Evolutionary conservation across 1,140 invertebrate species (phyloP), one percentile per base, ranked within the genome.

Genomic region (Episyrphus balteatus): DNA sequence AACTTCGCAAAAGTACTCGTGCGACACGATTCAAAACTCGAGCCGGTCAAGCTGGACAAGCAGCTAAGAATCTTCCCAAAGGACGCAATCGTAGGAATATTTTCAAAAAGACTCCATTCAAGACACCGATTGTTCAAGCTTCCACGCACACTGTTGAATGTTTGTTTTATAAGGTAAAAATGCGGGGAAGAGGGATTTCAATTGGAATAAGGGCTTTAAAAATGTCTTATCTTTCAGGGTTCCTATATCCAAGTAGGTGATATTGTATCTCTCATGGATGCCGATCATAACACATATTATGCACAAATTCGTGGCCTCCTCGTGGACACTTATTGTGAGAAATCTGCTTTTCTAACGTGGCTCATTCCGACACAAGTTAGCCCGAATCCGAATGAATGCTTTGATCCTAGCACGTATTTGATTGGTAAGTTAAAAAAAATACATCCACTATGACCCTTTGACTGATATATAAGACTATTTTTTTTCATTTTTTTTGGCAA

Each of bases 281-380:
- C 79, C 32, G 80, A 85, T 46, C 82, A 83, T 43, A 81, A 78
- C 42, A 77, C 82, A 40, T 94, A 84, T 71, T 95, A 92, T 68
- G 90, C 88, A 32, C 92, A 95, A 72, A 83, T 95, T 31, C 75
- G 86, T 53, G 90, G 89, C 1, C 79, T 95, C 44, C 70, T 94
- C 18, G 88, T 88, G 10, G 91, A 95, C 68, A 88, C 92, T 59
- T 94, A 88, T 70, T 91, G 88, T 61, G 87, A 94, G 60, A 94
- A 94, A 70, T 92, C 89, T 72, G 90, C 88, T 7, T 86, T 87
- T 8, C 74, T 96, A n/a, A 91, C 89, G 0, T 96, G 91, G 91
- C 73, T 95, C 2, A 70, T 96, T 36, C 91, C 91, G 11, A 92
- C 90, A 3, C 77, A 80, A 53, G 75, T 78, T n/a, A 91, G 85